These are phyloP conservation scores for Gymnobelideus leadbeateri DNA, from an alignment of 2,113 vertebrate genomes.

Conservation along the genomic window DNA sequence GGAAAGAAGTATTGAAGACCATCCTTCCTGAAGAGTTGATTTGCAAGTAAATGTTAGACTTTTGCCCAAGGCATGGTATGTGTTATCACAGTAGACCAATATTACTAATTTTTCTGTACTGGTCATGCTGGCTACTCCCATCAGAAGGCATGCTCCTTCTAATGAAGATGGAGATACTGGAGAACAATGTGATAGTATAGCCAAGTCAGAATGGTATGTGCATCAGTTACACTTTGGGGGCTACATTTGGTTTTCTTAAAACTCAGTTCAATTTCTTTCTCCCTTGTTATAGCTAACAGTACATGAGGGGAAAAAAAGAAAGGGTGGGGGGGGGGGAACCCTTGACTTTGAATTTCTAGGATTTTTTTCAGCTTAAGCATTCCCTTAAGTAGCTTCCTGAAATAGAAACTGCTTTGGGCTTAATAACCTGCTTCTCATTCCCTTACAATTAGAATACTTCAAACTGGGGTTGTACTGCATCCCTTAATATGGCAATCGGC, in stretches of 20 bases:
- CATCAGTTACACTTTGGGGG: neutral
- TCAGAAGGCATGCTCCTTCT: neutral
- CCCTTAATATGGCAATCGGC: neutral
- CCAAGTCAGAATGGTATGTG: neutral
- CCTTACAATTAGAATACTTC: conserved; percentile 27
- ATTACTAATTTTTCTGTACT: neutral
- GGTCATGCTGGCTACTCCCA: neutral
- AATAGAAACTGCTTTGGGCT: conserved; percentile 38
- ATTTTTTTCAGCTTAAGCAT: conserved; percentile 5
- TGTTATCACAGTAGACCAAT: neutral
- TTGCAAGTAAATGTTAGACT: neutral
- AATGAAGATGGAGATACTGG: neutral
- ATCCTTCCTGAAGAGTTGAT: neutral
- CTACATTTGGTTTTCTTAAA: neutral
- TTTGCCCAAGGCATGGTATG: neutral
- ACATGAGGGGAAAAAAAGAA: neutral
- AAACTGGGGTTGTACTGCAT: neutral
- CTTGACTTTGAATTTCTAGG: conserved; percentile 18
- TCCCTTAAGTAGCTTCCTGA: conserved; percentile 39
- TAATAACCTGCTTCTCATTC: conserved; percentile 34
- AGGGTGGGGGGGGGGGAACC: fast-evolving
- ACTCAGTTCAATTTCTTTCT: neutral
- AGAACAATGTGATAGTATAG: neutral
- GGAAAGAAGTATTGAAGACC: neutral
- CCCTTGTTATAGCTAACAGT: neutral